These are phyloP conservation scores for Morone chrysops DNA, from an alignment of 2,113 vertebrate species.

Conservation along the genomic window DNA sequence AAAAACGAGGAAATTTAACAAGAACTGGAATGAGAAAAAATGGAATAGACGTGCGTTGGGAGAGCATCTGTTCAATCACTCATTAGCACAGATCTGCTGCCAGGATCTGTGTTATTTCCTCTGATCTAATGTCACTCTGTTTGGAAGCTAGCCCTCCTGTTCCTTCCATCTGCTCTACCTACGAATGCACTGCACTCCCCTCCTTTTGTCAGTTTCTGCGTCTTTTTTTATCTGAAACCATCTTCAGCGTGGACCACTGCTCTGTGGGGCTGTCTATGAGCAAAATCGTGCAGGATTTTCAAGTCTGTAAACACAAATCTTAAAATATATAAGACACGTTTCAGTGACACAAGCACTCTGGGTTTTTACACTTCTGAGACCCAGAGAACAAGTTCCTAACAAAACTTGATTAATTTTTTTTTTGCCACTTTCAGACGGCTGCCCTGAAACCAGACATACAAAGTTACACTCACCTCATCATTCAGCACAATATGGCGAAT, in stretches of 20 bases:
- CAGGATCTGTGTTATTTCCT: constrained; percentile 62
- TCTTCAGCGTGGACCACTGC: background rate
- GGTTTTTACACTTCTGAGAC: background rate
- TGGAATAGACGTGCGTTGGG: background rate
- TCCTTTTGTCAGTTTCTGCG: constrained; percentile 39
- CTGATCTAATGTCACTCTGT: constrained; percentile 49
- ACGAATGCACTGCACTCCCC: constrained; percentile 10
- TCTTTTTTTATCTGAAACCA: constrained; percentile 18
- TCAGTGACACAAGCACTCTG: background rate
- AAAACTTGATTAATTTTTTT: background rate
- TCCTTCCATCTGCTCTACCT: constrained; percentile 65
- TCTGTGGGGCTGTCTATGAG: background rate
- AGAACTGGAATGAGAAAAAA: constrained; percentile 27
- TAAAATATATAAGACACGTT: background rate
- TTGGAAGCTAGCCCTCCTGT: constrained; percentile 47
- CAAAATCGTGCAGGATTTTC: background rate
- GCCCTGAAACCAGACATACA: background rate
- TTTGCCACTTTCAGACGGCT: background rate
- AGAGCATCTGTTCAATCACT: constrained; percentile 68
- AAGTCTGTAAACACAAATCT: background rate
- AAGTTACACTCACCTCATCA: constrained; percentile 87
- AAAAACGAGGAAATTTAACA: constrained; percentile 11
- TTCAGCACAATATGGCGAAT: constrained; percentile 93
- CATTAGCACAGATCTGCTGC: constrained; percentile 63
- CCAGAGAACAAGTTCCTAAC: background rate